These are phyloP conservation scores for Oncorhynchus kisutch DNA, from an alignment of 2,113 vertebrate genomes.

Conservation along the genomic window DNA sequence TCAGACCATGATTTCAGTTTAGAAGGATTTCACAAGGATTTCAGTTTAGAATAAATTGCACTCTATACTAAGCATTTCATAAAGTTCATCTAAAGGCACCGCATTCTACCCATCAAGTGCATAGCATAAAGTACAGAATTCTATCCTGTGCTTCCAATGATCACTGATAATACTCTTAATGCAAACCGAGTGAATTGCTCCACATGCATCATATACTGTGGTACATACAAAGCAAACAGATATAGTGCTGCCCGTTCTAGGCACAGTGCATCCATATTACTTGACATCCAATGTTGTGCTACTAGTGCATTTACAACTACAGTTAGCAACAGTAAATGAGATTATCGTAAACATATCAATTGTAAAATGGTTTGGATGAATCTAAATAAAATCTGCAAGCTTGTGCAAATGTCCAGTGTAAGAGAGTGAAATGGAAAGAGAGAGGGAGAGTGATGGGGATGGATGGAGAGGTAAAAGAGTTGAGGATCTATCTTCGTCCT, in stretches of 20 bases:
- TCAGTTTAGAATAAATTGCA: too few species aligned
- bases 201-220: background rate
- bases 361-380: background rate
- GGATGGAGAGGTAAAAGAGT: background rate
- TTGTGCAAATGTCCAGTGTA: slow-evolving; percentile 9
- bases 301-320: background rate
- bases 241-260: background rate
- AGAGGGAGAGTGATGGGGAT: background rate
- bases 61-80: too few species aligned
- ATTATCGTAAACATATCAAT: background rate
- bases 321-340: slow-evolving; percentile 1
- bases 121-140: slow-evolving; percentile 18
- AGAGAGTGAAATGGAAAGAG: background rate
- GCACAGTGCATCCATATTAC: background rate
- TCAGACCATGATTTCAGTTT: too few species aligned
- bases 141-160: slow-evolving; percentile 18
- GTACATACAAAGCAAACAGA: slow-evolving; percentile 14
- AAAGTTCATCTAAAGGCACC: too few species aligned
- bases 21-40: too few species aligned
- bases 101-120: background rate
- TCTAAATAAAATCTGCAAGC: background rate
- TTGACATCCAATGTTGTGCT: background rate
- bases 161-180: background rate
- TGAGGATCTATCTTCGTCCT: slow-evolving; percentile 18
- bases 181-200: background rate